phyloP scores from a whole-genome alignment of 2,113 vertebrate genomes.

The Alligator sinensis region DNA sequence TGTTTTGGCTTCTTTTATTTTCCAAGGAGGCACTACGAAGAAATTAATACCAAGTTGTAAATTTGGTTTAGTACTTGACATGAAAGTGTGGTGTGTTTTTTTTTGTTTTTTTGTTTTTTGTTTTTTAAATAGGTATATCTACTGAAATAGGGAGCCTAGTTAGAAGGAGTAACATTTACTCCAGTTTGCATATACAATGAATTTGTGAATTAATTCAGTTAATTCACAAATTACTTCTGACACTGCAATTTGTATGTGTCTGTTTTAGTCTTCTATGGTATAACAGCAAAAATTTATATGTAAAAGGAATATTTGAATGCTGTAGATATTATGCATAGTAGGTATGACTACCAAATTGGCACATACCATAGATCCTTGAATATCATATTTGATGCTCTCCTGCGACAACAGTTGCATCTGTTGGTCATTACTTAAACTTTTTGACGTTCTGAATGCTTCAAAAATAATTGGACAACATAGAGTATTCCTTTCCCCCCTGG shows the following conservation, averaged over 20 bases:
- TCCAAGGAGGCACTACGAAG: neutral
- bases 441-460: neutral
- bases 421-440: neutral
- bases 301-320: neutral
- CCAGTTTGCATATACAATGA: neutral
- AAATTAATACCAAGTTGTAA: neutral
- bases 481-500: neutral
- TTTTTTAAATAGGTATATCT: neutral
- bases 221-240: neutral
- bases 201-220: neutral
- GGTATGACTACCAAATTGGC: neutral
- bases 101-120: neutral
- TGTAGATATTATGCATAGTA: neutral
- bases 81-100: neutral
- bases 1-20: neutral
- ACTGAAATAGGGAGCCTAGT: neutral
- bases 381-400: neutral
- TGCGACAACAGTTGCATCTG: neutral
- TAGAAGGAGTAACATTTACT: neutral
- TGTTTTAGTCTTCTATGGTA: accelerated
- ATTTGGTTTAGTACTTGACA: neutral
- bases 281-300: neutral
- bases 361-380: neutral
- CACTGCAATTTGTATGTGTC: neutral
- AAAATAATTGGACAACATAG: neutral